Percentiles rank a stretch among this genome's conserved stretches.
Conservation (phyloP, 2,888 invertebrate genomes). For the Adineta ricciae region DNA sequence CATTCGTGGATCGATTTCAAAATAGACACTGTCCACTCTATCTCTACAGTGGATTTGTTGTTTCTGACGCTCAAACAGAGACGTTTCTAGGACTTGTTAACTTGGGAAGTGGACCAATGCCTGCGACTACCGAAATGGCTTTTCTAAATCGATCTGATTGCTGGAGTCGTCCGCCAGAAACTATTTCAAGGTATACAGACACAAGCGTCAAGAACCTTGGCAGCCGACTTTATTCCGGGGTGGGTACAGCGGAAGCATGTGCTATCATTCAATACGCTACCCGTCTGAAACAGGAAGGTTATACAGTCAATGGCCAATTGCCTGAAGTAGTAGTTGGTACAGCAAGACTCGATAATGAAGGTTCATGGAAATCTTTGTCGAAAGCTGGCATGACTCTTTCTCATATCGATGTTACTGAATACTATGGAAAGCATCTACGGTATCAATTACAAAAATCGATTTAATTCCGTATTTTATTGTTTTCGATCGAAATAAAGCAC, state of each 20-base stretch:
- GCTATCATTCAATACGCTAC: not conserved
- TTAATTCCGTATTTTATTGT: no score
- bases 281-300: not conserved
- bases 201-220: not conserved
- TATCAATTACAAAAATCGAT: not conserved
- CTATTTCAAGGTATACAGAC: not conserved
- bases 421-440: not conserved
- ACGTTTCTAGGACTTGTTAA: not conserved
- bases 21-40: not conserved
- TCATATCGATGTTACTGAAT: not conserved
- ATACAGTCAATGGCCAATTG: not conserved
- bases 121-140: not conserved
- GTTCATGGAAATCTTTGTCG: not conserved
- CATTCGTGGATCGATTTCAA: not conserved
- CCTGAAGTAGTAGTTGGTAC: not conserved
- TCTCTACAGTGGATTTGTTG: not conserved
- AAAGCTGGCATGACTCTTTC: not conserved
- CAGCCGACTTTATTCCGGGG: not conserved
- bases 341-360: not conserved
- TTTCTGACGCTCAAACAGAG: not conserved
- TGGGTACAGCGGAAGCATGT: not conserved
- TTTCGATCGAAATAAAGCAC: no score
- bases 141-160: not conserved
- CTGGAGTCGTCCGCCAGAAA: not conserved
- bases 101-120: not conserved